Percentiles rank a stretch among this genome's conserved stretches.
Conservation (phyloP, 2,888 invertebrate genomes). For the Synanthedon myopaeformis region DNA sequence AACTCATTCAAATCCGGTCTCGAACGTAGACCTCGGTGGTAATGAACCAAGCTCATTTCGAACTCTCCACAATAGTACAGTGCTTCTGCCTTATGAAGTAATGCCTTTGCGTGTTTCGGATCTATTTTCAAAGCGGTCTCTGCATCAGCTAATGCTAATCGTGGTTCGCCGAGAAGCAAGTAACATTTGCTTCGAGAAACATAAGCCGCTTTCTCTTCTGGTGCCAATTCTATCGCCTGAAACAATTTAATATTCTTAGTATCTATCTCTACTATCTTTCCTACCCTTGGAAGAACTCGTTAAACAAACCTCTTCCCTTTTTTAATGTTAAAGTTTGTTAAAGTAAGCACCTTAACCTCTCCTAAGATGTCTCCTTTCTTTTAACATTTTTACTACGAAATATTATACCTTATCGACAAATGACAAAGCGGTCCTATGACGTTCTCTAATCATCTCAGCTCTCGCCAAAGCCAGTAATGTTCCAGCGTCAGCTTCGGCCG, state of each 20-base stretch:
- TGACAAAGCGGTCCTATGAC: constrained; percentile 77
- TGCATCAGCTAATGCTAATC: constrained; percentile 84
- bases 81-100: constrained; percentile 93
- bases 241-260: constrained; percentile 19
- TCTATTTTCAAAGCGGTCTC: constrained; percentile 83
- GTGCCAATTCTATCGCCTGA: constrained; percentile 88
- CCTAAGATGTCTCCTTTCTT: no score
- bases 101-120: constrained; percentile 72
- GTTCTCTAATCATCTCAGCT: constrained; percentile 81
- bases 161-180: constrained; percentile 85
- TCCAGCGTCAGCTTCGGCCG: constrained; percentile 82
- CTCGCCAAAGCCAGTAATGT: constrained; percentile 81
- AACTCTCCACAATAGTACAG: constrained; percentile 93
- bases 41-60: constrained; percentile 92
- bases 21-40: constrained; percentile 86
- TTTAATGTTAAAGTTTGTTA: no score
- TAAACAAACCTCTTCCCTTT: neutral
- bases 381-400: neutral
- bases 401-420: constrained; percentile 82
- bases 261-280: no score
- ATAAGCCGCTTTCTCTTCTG: constrained; percentile 85
- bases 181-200: constrained; percentile 92
- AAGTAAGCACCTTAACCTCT: no score
- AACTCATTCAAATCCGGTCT: constrained; percentile 86
- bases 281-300: neutral